Percentiles rank a stretch among this genome's conserved stretches.
Evolutionary conservation across 2,888 invertebrate species (phyloP).

Genomic region (Ormyrus labotus): DNA sequence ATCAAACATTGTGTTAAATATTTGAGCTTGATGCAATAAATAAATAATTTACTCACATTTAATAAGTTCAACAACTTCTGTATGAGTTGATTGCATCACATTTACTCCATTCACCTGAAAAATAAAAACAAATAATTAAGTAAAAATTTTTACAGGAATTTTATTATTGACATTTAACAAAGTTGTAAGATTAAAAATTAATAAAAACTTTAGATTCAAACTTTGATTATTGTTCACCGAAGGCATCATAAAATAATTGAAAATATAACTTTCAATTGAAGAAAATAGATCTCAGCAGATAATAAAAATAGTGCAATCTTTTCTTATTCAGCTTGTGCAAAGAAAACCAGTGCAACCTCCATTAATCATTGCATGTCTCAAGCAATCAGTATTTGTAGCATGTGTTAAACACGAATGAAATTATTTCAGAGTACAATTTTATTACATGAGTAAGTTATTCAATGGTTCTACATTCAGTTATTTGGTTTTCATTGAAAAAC

Average conservation of each 20-base stretch:
- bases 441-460: slow-evolving; percentile 24
- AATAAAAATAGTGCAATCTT: slow-evolving; percentile 45
- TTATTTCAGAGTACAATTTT: slow-evolving; percentile 33
- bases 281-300: slow-evolving; percentile 24
- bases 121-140: slow-evolving; percentile 20
- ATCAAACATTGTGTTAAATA: not conserved
- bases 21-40: not conserved
- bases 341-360: slow-evolving; percentile 29
- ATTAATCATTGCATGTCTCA: slow-evolving; percentile 33
- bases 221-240: not conserved
- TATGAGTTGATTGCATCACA: slow-evolving; percentile 93
- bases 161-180: no score
- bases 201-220: not conserved
- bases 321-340: slow-evolving; percentile 34
- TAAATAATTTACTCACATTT: slow-evolving; percentile 83
- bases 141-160: no score
- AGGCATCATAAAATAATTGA: slow-evolving; percentile 27
- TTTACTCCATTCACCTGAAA: slow-evolving; percentile 92
- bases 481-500: not conserved
- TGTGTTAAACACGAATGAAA: slow-evolving; percentile 27
- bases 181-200: not conserved
- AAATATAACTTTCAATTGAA: slow-evolving; percentile 1
- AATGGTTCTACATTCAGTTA: not conserved
- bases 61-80: slow-evolving; percentile 96
- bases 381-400: slow-evolving; percentile 24